Evolutionary conservation across 2,113 vertebrate genomes (phyloP).

Genomic region (Onychostruthus taczanowskii): DNA sequence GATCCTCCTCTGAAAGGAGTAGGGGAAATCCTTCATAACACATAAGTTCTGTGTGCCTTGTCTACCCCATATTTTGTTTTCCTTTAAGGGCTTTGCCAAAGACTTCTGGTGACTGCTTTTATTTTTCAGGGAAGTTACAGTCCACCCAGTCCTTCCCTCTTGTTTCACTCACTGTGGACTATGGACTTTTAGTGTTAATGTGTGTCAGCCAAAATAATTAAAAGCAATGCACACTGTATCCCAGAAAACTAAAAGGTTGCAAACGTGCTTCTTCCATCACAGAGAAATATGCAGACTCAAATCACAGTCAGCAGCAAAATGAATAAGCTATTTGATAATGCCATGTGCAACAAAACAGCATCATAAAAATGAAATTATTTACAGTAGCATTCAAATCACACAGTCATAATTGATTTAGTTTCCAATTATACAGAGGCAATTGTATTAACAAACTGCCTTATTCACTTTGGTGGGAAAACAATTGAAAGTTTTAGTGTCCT

Average conservation of each 20-base stretch:
- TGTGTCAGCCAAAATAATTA: slow-evolving; percentile 15
- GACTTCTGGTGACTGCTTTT: background rate
- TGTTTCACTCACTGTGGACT: background rate
- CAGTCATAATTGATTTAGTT: slow-evolving; percentile 70
- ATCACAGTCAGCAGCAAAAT: slow-evolving; percentile 57
- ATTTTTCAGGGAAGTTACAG: background rate
- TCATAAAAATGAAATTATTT: slow-evolving; percentile 72
- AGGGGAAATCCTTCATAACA: background rate
- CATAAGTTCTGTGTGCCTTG: background rate
- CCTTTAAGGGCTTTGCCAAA: background rate
- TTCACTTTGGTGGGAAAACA: slow-evolving; percentile 66
- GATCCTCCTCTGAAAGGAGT: background rate
- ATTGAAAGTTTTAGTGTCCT: slow-evolving; percentile 63
- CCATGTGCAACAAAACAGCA: slow-evolving; percentile 57
- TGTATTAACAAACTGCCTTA: slow-evolving; percentile 61
- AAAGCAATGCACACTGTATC: background rate
- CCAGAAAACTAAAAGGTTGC: slow-evolving; percentile 26
- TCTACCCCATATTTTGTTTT: background rate
- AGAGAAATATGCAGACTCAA: slow-evolving; percentile 32
- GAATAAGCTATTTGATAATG: slow-evolving; percentile 58
- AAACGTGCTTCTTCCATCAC: background rate
- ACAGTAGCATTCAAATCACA: slow-evolving; percentile 66
- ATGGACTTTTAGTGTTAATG: background rate
- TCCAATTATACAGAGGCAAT: slow-evolving; percentile 74
- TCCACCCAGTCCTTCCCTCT: background rate